Conservation (phyloP, 2,888 invertebrate genomes). For the Chloroclystis v-ata region DNA sequence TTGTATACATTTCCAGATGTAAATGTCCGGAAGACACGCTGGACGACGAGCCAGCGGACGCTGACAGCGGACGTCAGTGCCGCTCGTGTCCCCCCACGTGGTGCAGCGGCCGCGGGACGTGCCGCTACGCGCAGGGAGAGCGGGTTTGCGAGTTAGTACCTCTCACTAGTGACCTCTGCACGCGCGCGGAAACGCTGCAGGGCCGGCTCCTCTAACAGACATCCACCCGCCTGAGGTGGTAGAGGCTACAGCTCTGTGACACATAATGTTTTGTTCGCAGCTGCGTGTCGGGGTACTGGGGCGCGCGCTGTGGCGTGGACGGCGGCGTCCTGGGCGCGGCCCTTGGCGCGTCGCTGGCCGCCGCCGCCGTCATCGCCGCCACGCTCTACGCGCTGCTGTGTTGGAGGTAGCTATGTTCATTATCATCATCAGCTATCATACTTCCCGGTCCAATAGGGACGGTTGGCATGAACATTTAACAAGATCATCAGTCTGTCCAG, state of each 20-base stretch:
- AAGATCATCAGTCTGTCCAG: no score
- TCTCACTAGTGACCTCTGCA: no score
- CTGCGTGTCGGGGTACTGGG: constrained; percentile 92
- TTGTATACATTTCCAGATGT: constrained; percentile 39
- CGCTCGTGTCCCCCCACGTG: constrained; percentile 86
- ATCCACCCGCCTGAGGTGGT: no score
- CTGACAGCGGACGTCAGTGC: constrained; percentile 84
- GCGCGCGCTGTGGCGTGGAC: constrained; percentile 92
- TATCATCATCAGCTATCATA: background rate
- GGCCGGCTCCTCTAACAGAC: no score
- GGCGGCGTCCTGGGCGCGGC: constrained; percentile 95
- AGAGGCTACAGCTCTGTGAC: no score
- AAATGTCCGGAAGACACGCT: constrained; percentile 84
- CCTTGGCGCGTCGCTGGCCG: constrained; percentile 92
- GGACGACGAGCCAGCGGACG: constrained; percentile 82
- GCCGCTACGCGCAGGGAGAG: constrained; percentile 85
- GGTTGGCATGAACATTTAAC: no score
- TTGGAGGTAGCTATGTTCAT: constrained; percentile 85
- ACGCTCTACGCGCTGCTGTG: constrained; percentile 91
- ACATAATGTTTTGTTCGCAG: no score
- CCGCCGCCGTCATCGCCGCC: constrained; percentile 91
- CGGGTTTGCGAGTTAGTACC: constrained; percentile 83
- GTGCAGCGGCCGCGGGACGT: constrained; percentile 92
- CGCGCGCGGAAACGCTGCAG: no score
- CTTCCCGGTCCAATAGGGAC: background rate